Evolutionary conservation across 2,888 invertebrate genomes (phyloP).

Genomic region (Candidula unifasciata): DNA sequence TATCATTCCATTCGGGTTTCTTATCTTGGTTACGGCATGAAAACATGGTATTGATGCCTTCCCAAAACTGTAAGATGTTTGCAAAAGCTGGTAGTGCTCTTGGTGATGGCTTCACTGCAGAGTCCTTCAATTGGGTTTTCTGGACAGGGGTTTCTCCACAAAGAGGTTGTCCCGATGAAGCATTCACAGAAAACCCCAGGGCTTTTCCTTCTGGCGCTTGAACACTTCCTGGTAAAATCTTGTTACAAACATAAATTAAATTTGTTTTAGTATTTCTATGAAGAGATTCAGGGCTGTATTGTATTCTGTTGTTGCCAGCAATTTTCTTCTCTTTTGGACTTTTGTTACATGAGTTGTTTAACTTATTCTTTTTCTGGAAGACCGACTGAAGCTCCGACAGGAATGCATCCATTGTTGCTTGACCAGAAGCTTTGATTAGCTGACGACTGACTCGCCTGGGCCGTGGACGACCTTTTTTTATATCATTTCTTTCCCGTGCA

Average conservation of each 20-base stretch:
- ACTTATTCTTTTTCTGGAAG: neutral
- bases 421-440: no score
- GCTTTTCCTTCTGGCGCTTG: neutral
- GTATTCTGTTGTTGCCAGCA: neutral
- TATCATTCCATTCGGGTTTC: neutral
- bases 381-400: neutral
- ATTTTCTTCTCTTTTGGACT: neutral
- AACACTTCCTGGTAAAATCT: neutral
- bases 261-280: neutral
- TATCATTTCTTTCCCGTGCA: no score
- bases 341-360: constrained; percentile 15
- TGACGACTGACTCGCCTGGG: neutral
- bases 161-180: neutral
- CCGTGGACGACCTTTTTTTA: neutral
- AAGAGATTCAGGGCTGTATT: constrained; percentile 18
- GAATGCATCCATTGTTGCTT: neutral
- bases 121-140: no score
- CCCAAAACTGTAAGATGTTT: constrained; percentile 16
- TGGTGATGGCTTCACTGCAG: neutral
- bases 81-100: constrained; percentile 1
- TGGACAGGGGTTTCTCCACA: neutral
- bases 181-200: neutral
- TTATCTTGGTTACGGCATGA: neutral
- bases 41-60: neutral
- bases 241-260: neutral